Base-by-base conservation (phyloP, 2,888 invertebrate species). In the Auanema sp. region DNA sequence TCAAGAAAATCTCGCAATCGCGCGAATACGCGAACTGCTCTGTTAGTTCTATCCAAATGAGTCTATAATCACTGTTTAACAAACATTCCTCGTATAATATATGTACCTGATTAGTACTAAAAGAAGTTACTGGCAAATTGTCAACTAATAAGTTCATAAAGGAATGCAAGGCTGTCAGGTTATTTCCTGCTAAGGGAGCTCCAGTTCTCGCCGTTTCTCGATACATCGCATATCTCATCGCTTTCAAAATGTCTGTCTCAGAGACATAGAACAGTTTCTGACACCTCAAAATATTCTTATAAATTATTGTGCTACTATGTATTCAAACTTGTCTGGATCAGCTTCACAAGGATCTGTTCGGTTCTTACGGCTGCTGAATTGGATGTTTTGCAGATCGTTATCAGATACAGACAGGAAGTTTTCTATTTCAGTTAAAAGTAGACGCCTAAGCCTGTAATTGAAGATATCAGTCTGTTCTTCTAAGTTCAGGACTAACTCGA, bases 231-330 rank as follows among this genome's bases (percentile, higher is more conserved):
- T 72, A 72, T 44, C 77, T 64, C 66, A 81, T 77, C 14, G 83
- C 78, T 62, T 80, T 80, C 57, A 83, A 72, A 78, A 83, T 79
- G 60, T 83, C 83, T 18, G 76, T 70, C 63, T 83, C 83, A 2
- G 80, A 79, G 8, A 81, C 79, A 57, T 62, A 83, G 68, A 73
- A 82, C 23, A 63, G 68, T 42, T 67, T 62, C 47, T 69, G 68
- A 59, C 80, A 80, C 52, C 79, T 79, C 61, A 63, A 74, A 66
- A 6, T 25, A 21, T 11, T 2, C 10, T 5, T 18, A 18, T 25
- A 4, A 21, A 50, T 21, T 53, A 18, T 21, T 4, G 1, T 44
- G 2, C 43, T 43, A 14, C 23, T 52, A 44, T 52, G 14, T 8
- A 24, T 14, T 49, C 64, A 42, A 49, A 75, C 74, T 70, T 64